phyloP scores from a whole-genome alignment of 2,888 invertebrate genomes.

The Dryobota labecula region DNA sequence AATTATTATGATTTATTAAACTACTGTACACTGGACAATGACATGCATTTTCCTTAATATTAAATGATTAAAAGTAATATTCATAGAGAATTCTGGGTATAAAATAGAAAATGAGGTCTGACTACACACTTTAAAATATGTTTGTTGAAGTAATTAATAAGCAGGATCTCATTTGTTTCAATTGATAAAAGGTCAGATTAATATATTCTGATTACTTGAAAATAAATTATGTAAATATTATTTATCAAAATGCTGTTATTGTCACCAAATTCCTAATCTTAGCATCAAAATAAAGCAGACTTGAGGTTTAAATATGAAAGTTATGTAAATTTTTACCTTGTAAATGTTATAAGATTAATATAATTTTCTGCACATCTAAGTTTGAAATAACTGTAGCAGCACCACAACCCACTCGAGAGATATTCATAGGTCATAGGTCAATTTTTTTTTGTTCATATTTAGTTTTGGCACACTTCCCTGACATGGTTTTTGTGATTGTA shows the following conservation, averaged over 20 bases:
- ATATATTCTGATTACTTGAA: neutral
- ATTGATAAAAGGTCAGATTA: neutral
- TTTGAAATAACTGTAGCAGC: neutral
- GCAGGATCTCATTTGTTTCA: neutral
- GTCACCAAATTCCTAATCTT: neutral
- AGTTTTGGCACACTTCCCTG: slow-evolving; percentile 6
- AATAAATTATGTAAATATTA: neutral
- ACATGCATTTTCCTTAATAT: slow-evolving; percentile 35
- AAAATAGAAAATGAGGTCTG: neutral
- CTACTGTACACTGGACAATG: slow-evolving; percentile 12
- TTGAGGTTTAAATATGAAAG: neutral
- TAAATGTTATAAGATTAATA: neutral
- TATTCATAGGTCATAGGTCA: neutral
- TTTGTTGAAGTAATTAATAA: neutral
- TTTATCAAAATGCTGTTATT: neutral
- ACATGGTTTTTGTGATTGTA: slow-evolving; percentile 3
- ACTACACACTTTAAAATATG: neutral
- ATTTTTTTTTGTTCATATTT: neutral
- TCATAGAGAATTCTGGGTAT: neutral
- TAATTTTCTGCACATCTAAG: neutral
- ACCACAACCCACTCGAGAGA: neutral
- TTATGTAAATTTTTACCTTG: neutral
- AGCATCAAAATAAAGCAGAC: neutral
- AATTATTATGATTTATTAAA: slow-evolving; percentile 7
- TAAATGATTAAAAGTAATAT: neutral